phyloP scores from a whole-genome alignment of 2,797 vertebrate species.

The Tarsius wallacei region DNA sequence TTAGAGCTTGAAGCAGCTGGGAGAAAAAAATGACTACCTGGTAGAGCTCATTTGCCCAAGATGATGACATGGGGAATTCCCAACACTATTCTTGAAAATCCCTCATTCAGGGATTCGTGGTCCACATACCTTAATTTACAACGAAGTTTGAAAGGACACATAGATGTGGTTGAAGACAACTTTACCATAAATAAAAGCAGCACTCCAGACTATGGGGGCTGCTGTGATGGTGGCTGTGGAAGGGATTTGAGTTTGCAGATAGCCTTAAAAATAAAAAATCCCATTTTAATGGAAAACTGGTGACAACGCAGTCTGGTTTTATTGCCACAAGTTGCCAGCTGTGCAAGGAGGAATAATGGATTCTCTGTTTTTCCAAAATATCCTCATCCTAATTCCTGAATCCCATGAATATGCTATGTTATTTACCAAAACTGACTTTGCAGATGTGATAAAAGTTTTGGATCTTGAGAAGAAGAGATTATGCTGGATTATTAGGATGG shows the following conservation, averaged over 20 bases:
- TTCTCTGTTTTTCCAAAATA: background rate
- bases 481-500: background rate
- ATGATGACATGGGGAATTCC: background rate
- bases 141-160: background rate
- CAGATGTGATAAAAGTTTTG: background rate
- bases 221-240: background rate
- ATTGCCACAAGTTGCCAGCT: background rate
- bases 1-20: conserved; percentile 17
- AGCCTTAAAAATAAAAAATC: background rate
- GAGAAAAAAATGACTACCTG: conserved; percentile 44
- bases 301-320: background rate
- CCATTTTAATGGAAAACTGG: background rate
- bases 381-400: background rate
- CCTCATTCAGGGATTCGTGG: background rate
- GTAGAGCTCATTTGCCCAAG: conserved; percentile 7
- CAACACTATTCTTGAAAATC: conserved; percentile 40
- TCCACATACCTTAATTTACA: background rate
- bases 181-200: background rate
- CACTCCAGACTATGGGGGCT: background rate
- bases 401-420: background rate
- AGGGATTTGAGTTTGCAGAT: background rate
- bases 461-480: background rate
- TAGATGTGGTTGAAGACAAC: background rate
- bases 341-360: background rate
- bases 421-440: background rate